A percentile compares a stretch with the other conserved stretches of the same genome.
Conservation (phyloP, 2,888 invertebrate species). For the Dastarcus helophoroides region DNA sequence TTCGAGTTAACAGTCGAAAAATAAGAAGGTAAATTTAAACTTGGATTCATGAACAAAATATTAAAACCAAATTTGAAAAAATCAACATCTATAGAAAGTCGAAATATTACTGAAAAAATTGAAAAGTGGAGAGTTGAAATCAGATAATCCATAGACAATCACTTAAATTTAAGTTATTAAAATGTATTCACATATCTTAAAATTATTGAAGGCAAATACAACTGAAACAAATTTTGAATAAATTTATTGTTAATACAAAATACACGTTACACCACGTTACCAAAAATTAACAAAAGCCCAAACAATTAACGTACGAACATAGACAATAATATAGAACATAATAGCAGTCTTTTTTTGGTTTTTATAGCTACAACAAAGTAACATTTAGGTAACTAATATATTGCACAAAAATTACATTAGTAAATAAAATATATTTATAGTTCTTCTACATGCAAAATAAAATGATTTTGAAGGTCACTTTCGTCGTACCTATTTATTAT, state of each 20-base stretch:
- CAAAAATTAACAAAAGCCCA: slow-evolving; percentile 16
- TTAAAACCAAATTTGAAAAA: too few relatives aligned
- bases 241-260: slow-evolving; percentile 18
- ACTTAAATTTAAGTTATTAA: too few relatives aligned
- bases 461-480: slow-evolving; percentile 21
- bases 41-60: too few relatives aligned
- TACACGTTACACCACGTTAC: slow-evolving; percentile 20
- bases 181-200: too few relatives aligned
- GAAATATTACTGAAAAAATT: too few relatives aligned
- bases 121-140: too few relatives aligned
- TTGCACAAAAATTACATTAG: slow-evolving; percentile 19
- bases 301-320: slow-evolving; percentile 16
- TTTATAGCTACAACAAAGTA: slow-evolving; percentile 5
- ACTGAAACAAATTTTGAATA: background rate
- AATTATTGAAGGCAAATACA: too few relatives aligned
- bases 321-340: slow-evolving; percentile 15
- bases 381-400: slow-evolving; percentile 12
- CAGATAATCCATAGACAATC: too few relatives aligned
- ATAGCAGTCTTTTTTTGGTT: slow-evolving; percentile 20
- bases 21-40: too few relatives aligned
- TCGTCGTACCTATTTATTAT: slow-evolving; percentile 12
- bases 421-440: slow-evolving; percentile 10
- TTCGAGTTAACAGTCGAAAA: too few relatives aligned
- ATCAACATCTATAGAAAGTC: too few relatives aligned
- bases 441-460: slow-evolving; percentile 8